Base-by-base conservation (phyloP, 2,888 invertebrate genomes). In the Tribolium freemani region DNA sequence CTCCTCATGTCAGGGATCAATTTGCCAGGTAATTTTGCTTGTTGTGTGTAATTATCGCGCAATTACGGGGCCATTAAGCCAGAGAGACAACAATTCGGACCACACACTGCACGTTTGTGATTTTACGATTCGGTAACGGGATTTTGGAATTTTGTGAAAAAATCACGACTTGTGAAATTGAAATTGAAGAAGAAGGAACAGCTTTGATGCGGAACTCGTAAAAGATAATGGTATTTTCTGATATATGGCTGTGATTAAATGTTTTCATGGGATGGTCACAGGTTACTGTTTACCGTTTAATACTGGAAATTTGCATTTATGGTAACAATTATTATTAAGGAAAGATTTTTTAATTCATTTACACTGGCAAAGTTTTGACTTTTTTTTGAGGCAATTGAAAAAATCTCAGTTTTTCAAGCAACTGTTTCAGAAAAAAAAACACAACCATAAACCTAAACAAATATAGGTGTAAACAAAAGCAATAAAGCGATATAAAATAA, bases 1-100 rank as follows among this genome's bases (percentile, higher is more conserved):
- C 87, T 91, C 75, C 87, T 92, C 76, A 89, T 90, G 87, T 91
- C 91, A 75, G 92, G 92, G 79, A 90, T 93, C 81, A 90, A 91
- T 85, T 88, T 92, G 83, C 92, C 92, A 85, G 92, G 92, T 92
- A 87, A 26, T 26, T 16, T 16, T 16, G 88, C 6, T 31, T 83
- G 64, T 38, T 26, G 30, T 31, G 4, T 38, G 54, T 46, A 69
- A 69, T 69, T 69, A 69, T 54, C 45, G 44, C 16, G 46, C 26
- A 46, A 60, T 60, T 60, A 58, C 58, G 16, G 30, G 50, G 10
- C 30, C 53, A 61, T 69, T 68, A 57, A 45, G 13, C 10, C n/a
- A 56, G 45, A 16, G 16, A 16, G 46, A 56, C 16, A 31, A 13
- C 30, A 11, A 5, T 30, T 38, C n/a, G 57, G 57, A 57, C 57